Evolutionary conservation across 37 sponge, comb jelly and placozoan species (phyloP), one percentile per base, ranked within the genome.

Genomic region (Cliona cf. orientalis): DNA sequence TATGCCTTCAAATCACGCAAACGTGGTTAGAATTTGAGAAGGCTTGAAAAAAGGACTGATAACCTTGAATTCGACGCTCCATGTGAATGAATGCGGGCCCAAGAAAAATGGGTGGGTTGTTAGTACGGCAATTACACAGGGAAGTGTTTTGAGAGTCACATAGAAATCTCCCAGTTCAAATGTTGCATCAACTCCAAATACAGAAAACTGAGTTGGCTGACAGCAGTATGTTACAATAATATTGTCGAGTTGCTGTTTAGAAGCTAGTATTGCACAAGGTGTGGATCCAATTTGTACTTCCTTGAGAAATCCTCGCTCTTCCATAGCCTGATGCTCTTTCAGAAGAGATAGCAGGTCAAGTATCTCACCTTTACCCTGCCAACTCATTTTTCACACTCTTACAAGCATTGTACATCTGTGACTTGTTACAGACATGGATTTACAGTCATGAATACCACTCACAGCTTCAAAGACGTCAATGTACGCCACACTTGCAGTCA

Each of bases 51-150:
- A 75, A 75, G 11, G 64, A 5, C 14, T 69, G 70, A 69, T 80
- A 69, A 80, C 69, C 81, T 69, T 80, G 40, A 55, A 28, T n/a
- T n/a, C 81, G 45, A 9, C 81, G 81, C 33, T 80, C 34, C 81
- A 80, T 80, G 68, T 80, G 81, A 4, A 80, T 80, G n/a, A 80
- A 69, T 6, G 66, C 71, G 21, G 81, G 81, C 2, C 81, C 81
- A 49, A 80, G 42, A 63, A 80, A 80, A 25, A 80, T 71, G 12
- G 81, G 81, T 56, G 37, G 3, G 31, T 28, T 46, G 4, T 46
- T 69, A 19, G 81, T 68, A 14, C n/a, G 22, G 5, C 36, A 28
- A 5, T 63, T 67, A 26, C 69, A 42, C 9, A 80, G 46, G 31
- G 55, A 69, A 32, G 34, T 5, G 60, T 80, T 69, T 17, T 80